These are phyloP conservation scores for Apis laboriosa DNA, from an alignment of 1,140 invertebrate genomes.

Conservation along the genomic window DNA sequence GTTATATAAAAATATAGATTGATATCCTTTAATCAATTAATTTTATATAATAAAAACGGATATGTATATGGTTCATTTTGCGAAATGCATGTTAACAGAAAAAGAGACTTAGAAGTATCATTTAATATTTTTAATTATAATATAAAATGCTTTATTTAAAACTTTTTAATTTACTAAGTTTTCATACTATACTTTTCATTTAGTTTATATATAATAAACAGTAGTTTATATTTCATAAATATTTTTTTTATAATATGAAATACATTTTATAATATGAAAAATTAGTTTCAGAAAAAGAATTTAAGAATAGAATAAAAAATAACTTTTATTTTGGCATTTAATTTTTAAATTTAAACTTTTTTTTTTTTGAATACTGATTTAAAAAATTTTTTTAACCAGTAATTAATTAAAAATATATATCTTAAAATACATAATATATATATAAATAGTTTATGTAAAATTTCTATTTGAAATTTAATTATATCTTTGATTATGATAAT, in stretches of 20 bases:
- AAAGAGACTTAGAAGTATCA: background rate
- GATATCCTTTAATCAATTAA: too few relatives aligned
- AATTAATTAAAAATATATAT: conserved; percentile 1
- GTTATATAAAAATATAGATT: background rate
- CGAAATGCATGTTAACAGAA: conserved; percentile 23
- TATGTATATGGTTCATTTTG: background rate
- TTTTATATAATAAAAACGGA: too few relatives aligned
- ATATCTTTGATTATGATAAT: background rate
- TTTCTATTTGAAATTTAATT: background rate
- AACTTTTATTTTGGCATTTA: background rate
- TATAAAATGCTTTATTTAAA: background rate
- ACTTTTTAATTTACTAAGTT: background rate
- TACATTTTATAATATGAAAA: background rate
- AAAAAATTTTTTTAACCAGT: background rate
- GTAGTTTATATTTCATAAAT: conserved; percentile 4
- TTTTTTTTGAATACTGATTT: background rate
- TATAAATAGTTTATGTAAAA: background rate
- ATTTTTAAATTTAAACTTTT: background rate
- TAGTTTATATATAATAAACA: background rate
- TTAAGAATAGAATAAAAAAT: background rate
- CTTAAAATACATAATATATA: background rate
- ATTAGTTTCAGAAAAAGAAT: background rate
- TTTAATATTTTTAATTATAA: background rate
- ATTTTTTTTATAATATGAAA: background rate
- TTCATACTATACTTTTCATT: background rate